Conservation (phyloP, 2,113 vertebrate genomes). For the Dasypus novemcinctus region DNA sequence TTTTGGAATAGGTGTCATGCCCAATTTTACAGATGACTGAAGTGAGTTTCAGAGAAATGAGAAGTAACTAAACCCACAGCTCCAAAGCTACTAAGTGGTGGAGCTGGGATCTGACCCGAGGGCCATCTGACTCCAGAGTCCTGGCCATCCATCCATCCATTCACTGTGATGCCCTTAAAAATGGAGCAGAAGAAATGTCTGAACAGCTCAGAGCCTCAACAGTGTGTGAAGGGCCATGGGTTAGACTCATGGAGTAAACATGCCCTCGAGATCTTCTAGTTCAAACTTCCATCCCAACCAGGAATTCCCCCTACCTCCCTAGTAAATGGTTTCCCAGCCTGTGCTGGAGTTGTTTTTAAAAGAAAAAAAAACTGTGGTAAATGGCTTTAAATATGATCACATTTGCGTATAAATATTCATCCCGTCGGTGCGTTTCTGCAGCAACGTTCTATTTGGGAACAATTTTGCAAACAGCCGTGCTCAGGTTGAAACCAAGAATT, state of each 20-base stretch:
- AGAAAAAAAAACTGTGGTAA: not conserved
- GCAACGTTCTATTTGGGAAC: slow-evolving; percentile 53
- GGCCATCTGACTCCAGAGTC: not conserved
- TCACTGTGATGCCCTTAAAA: no score
- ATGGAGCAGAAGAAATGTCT: not conserved
- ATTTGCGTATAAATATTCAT: slow-evolving; percentile 28
- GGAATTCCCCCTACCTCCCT: not conserved
- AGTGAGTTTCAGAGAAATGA: not conserved
- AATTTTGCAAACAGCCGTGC: not conserved
- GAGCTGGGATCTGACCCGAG: not conserved
- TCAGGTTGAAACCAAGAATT: slow-evolving; percentile 35
- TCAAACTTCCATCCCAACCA: not conserved
- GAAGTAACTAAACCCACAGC: not conserved
- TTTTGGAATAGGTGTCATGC: not conserved
- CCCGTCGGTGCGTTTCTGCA: slow-evolving; percentile 21
- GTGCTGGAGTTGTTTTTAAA: slow-evolving; percentile 34
- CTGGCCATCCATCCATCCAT: no score
- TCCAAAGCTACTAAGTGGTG: not conserved
- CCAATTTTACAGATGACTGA: not conserved
- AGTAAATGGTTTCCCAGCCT: not conserved
- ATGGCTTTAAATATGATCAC: not conserved
- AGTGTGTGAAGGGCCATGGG: not conserved
- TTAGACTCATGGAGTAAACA: not conserved
- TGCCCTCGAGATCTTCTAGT: not conserved
- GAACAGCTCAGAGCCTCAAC: not conserved